Conservation (phyloP, 1,140 invertebrate genomes). For the Melanaphis sacchari region DNA sequence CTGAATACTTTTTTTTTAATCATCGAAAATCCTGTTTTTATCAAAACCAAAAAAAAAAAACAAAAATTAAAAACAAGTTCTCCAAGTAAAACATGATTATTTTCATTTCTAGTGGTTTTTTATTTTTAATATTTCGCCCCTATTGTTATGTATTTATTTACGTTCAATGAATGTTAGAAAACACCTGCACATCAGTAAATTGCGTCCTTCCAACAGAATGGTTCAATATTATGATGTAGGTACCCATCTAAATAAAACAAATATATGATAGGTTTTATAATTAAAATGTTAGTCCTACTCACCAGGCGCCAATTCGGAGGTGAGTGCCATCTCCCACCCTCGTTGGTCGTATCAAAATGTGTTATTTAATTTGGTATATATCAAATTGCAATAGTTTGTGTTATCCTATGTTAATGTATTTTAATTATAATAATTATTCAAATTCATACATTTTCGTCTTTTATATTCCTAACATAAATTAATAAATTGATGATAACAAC, state of each 20-base stretch:
- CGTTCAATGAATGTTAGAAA: neutral
- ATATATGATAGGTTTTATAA: neutral
- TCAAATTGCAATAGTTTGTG: no score
- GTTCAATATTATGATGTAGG: neutral
- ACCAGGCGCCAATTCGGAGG: no score
- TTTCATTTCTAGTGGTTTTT: neutral
- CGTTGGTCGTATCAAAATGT: no score
- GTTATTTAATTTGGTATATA: no score
- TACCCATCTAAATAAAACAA: neutral
- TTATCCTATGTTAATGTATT: no score
- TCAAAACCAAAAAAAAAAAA: neutral
- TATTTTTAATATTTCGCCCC: neutral
- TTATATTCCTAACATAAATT: no score
- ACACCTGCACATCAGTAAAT: neutral
- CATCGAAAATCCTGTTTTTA: neutral
- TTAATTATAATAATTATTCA: no score
- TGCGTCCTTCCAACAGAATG: neutral
- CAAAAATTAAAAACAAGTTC: neutral
- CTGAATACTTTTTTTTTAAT: neutral
- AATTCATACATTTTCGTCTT: no score
- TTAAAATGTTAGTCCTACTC: neutral
- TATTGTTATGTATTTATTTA: neutral
- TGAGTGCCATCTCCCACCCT: no score
- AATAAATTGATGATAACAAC: no score
- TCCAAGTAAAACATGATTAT: neutral